Conservation (phyloP, 2,113 vertebrate species). For the Gadus macrocephalus region DNA sequence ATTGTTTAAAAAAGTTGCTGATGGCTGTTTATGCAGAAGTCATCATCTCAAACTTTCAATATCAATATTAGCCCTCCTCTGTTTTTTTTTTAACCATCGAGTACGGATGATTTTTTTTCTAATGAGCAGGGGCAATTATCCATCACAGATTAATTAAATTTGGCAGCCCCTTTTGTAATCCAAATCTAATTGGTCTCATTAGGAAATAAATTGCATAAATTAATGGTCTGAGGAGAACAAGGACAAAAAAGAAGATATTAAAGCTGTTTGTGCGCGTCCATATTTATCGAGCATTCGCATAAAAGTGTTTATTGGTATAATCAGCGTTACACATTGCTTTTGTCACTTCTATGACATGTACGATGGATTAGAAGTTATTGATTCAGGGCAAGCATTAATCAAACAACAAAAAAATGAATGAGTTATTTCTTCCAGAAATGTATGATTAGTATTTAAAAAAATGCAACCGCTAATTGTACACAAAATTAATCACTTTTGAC, state of each 20-base stretch:
- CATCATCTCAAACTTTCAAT: too few relatives aligned
- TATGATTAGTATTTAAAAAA: slow-evolving; percentile 52
- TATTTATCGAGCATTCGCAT: background rate
- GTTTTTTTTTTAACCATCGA: too few relatives aligned
- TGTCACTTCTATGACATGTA: slow-evolving; percentile 12
- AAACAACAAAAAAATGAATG: slow-evolving; percentile 25
- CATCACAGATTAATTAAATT: slow-evolving; percentile 60
- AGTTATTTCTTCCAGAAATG: slow-evolving; percentile 46
- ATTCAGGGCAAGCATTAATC: slow-evolving; percentile 29
- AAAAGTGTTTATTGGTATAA: background rate
- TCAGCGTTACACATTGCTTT: slow-evolving; percentile 4
- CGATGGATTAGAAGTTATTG: slow-evolving; percentile 47
- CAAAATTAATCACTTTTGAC: too few relatives aligned
- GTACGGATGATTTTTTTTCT: slow-evolving; percentile 20
- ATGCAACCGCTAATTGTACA: too few relatives aligned
- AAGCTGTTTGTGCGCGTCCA: background rate
- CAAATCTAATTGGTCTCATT: slow-evolving; percentile 65
- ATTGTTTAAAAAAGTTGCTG: too few relatives aligned
- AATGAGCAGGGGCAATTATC: slow-evolving; percentile 53
- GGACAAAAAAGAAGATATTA: slow-evolving; percentile 37
- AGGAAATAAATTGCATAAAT: slow-evolving; percentile 61
- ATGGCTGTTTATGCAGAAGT: too few relatives aligned
- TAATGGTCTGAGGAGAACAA: slow-evolving; percentile 57
- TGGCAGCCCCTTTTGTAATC: slow-evolving; percentile 57
- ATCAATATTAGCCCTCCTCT: too few relatives aligned